phyloP scores from a whole-genome alignment of 2,797 vertebrate species.

The Acridotheres tristis region DNA sequence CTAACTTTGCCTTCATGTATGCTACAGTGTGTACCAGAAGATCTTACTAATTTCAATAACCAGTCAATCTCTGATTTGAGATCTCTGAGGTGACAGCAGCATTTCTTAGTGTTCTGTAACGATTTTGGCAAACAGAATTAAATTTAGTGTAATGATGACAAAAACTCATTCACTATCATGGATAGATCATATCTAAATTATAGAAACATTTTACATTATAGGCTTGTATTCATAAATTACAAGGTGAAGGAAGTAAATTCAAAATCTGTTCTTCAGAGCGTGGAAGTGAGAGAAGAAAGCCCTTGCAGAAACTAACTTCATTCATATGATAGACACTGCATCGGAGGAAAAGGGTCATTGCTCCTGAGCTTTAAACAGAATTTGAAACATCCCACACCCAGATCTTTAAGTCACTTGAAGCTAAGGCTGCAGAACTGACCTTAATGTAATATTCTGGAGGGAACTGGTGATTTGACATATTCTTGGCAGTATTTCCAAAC shows the following conservation, averaged over 20 bases:
- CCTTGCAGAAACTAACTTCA: background rate
- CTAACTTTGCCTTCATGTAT: background rate
- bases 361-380: slow-evolving; percentile 23
- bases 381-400: slow-evolving; percentile 20
- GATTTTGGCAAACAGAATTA: background rate
- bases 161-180: background rate
- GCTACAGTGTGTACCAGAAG: background rate
- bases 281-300: background rate
- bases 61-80: background rate
- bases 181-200: background rate
- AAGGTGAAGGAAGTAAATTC: background rate
- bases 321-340: background rate
- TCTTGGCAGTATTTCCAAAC: background rate
- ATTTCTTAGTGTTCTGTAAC: background rate
- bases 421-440: background rate
- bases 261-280: background rate
- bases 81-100: background rate
- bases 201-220: background rate
- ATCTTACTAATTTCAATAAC: background rate
- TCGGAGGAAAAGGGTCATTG: slow-evolving; percentile 4
- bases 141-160: background rate
- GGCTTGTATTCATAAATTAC: background rate
- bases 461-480: background rate
- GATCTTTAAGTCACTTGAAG: background rate
- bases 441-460: slow-evolving; percentile 14